A percentile compares a stretch with the other conserved stretches of the same genome.
These are phyloP conservation scores for Cacoxenus indagator DNA, from an alignment of 2,888 invertebrate genomes.

Conservation along the genomic window DNA sequence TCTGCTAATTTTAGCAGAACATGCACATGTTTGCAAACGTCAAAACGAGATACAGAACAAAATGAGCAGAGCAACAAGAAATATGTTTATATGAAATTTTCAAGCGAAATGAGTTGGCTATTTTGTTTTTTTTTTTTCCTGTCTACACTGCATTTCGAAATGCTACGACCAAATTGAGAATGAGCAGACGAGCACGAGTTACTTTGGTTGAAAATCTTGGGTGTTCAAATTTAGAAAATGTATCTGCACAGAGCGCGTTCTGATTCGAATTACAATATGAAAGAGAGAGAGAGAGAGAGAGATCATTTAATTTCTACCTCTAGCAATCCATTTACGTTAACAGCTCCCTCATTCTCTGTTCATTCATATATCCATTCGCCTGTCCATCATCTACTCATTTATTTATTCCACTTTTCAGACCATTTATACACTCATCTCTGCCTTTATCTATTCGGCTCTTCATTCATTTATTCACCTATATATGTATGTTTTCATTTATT, in stretches of 20 bases:
- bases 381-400: too few relatives aligned
- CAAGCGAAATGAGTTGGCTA: not conserved
- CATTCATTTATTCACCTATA: too few relatives aligned
- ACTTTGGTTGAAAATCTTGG: not conserved
- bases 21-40: slow-evolving; percentile 39
- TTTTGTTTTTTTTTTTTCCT: not conserved
- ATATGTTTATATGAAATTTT: slow-evolving; percentile 17
- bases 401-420: too few relatives aligned
- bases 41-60: slow-evolving; percentile 41
- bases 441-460: too few relatives aligned
- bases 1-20: slow-evolving; percentile 13
- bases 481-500: too few relatives aligned
- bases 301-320: too few relatives aligned
- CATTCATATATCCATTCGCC: too few relatives aligned
- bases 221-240: not conserved
- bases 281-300: too few relatives aligned
- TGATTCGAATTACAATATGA: too few relatives aligned
- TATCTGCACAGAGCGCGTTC: not conserved
- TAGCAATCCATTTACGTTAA: too few relatives aligned
- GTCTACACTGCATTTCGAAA: not conserved
- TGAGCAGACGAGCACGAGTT: not conserved
- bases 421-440: too few relatives aligned
- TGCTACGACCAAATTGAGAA: not conserved
- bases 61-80: slow-evolving; percentile 16
- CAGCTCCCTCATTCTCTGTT: too few relatives aligned